These are phyloP conservation scores for Danio jaintianensis DNA, from an alignment of 2,797 vertebrate genomes.

Conservation along the genomic window DNA sequence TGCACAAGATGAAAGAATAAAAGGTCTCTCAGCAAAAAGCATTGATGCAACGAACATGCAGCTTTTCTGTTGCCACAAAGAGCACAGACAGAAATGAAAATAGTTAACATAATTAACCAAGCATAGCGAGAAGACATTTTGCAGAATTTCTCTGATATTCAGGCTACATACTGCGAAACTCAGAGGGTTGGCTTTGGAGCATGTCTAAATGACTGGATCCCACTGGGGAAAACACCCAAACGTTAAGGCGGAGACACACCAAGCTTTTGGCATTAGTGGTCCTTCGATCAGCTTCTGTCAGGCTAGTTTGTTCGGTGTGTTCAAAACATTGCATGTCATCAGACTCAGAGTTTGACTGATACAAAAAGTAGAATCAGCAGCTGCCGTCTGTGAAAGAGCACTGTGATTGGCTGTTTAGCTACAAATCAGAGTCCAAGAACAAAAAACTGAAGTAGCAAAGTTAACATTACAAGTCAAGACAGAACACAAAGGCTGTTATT, in stretches of 20 bases:
- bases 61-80: background rate
- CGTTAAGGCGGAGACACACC: background rate
- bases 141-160: background rate
- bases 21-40: background rate
- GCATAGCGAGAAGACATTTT: conserved; percentile 14
- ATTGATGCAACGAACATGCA: background rate
- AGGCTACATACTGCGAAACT: background rate
- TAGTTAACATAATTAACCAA: conserved; percentile 7
- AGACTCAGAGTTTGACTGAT: no score
- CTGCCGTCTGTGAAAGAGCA: no score
- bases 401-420: no score
- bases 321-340: no score
- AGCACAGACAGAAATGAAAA: background rate
- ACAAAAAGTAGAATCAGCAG: no score
- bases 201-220: background rate
- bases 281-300: no score
- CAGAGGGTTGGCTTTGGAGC: conserved; percentile 1
- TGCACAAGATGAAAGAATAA: background rate
- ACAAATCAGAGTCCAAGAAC: no score
- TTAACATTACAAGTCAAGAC: no score
- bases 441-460: no score
- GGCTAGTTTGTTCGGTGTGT: no score
- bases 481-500: no score
- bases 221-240: conserved; percentile 5
- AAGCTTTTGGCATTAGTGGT: no score